Base-by-base conservation (phyloP, 2,797 vertebrate species). In the Pachyuromys duprasi region DNA sequence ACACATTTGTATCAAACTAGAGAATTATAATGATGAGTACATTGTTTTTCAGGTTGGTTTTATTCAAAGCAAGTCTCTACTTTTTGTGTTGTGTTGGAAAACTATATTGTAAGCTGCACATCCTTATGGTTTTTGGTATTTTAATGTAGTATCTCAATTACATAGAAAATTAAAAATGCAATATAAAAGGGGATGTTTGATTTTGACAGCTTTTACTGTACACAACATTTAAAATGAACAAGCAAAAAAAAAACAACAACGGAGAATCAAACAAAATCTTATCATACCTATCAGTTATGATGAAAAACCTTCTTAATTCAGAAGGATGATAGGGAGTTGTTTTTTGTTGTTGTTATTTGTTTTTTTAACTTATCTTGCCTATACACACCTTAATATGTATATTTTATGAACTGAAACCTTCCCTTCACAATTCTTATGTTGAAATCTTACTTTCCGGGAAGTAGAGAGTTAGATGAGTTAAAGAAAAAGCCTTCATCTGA, bases 61-160 rank as follows among this genome's bases (percentile, higher is more conserved):
- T 91, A 42, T 45, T 95, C 84, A 93, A 95, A 91, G 5, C 6
- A 90, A 89, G 20, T 86, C 28, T 86, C 82, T 22, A 69, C 78
- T 83, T 91, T n/a, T 87, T 20, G 18, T 24, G 89, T 28, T 57
- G 6, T 15, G 88, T 86, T 72, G 67, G 26, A 63, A 96, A 95
- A 63, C 31, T 69, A 17, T 72, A 42, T 91, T 96, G 94, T 31
- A 83, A 89, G 42, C 14, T 86, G 11, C 8, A 63, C 74, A 63
- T 15, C 91, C 36, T 91, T 89, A 33, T 33, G 75, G 14, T 75
- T 93, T 82, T 75, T 45, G 90, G 9, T 93, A 8, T 89, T 78
- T 86, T 83, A 42, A 74, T 88, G 14, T 45, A 75, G 55, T 62
- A 22, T 67, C 20, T 82, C 83, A 75, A 69, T 75, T 83, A 63